Conservation (phyloP, 2,797 vertebrate species). For the Mallotus villosus region DNA sequence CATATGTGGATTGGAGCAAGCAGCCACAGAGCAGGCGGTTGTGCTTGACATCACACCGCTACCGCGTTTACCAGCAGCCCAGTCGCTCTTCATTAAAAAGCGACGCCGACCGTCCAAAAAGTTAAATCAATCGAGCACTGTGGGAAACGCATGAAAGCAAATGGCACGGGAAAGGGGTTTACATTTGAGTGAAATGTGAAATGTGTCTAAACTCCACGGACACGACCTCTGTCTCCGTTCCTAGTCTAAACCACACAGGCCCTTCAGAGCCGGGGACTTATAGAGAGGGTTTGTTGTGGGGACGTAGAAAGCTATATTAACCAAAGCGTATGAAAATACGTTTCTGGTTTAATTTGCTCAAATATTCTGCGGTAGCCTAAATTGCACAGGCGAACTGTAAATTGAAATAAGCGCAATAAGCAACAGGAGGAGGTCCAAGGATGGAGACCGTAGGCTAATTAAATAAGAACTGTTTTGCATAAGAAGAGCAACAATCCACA, state of each 20-base stretch:
- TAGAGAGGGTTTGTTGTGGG: not conserved
- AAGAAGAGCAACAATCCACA: constrained; percentile 45
- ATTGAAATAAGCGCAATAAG: not conserved
- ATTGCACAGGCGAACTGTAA: too few relatives aligned
- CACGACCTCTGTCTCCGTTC: not conserved
- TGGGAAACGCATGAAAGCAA: not conserved
- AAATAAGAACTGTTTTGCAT: constrained; percentile 35
- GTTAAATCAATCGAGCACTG: constrained; percentile 12
- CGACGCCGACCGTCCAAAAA: constrained; percentile 26
- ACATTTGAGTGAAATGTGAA: not conserved
- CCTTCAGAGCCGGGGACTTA: not conserved
- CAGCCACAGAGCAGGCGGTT: constrained; percentile 57
- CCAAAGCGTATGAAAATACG: not conserved
- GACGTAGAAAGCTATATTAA: not conserved
- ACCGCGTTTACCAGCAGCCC: not conserved
- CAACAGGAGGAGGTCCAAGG: not conserved
- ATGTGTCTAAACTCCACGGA: not conserved
- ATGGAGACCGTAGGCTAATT: not conserved
- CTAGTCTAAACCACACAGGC: not conserved
- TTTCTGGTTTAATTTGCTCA: not conserved
- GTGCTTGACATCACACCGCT: constrained; percentile 48
- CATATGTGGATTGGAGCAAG: constrained; percentile 72
- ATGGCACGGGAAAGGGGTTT: not conserved
- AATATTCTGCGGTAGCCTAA: not conserved
- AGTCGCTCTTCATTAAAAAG: constrained; percentile 26